phyloP scores from a whole-genome alignment of 2,797 vertebrate genomes.

The Coccyzus lansbergi region DNA sequence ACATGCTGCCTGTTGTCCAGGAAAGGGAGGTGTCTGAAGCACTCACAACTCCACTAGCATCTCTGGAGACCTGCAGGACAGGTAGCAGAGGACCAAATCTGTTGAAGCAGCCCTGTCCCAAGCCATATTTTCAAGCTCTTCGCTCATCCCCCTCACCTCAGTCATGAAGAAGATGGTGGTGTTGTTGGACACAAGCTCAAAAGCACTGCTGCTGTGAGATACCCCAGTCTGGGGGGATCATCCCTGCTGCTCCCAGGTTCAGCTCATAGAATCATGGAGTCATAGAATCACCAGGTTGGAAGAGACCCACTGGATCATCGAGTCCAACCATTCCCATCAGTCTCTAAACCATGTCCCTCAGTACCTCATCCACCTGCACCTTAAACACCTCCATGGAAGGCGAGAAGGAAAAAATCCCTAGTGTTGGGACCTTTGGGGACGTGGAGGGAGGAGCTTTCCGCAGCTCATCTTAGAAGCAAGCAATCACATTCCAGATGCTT shows the following conservation, averaged over 20 bases:
- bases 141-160: neutral
- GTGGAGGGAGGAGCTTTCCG: accelerated
- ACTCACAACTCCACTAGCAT: neutral
- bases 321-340: no score
- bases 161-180: neutral
- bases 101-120: neutral
- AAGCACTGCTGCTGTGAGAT: neutral
- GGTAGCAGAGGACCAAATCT: neutral
- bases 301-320: no score
- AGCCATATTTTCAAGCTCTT: accelerated
- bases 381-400: no score
- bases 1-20: accelerated
- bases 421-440: neutral
- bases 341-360: no score
- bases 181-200: neutral
- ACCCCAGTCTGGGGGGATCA: accelerated
- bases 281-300: no score
- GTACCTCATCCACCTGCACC: no score
- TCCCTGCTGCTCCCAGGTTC: neutral
- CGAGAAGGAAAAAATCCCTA: neutral
- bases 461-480: neutral
- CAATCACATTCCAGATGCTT: neutral
- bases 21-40: neutral
- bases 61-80: neutral
- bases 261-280: no score